Conservation (phyloP, 2,113 vertebrate genomes). For the Piliocolobus tephrosceles region DNA sequence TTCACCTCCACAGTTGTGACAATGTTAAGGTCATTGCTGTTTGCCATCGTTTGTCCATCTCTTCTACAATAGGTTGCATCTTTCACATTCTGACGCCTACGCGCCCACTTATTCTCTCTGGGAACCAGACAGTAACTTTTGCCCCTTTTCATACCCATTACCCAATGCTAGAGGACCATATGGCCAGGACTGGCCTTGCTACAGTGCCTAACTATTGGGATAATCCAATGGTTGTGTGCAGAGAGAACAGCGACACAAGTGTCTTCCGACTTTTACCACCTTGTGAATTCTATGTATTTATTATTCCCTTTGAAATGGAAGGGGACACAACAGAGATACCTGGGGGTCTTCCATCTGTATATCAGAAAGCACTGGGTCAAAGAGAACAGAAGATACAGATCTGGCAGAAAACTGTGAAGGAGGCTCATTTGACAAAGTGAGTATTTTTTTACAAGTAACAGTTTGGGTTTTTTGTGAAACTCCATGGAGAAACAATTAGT, state of each 20-base stretch:
- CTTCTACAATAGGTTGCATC: conserved; percentile 87
- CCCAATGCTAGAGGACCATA: conserved; percentile 96
- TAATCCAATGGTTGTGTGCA: conserved; percentile 89
- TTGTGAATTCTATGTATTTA: conserved; percentile 88
- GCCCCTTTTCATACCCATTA: conserved; percentile 96
- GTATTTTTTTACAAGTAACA: conserved; percentile 68
- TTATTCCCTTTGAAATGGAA: conserved; percentile 95
- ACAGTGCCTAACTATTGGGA: conserved; percentile 96
- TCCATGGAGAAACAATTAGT: not conserved
- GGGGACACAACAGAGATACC: conserved; percentile 96
- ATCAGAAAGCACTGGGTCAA: conserved; percentile 87
- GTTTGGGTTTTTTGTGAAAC: not conserved
- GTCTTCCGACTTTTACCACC: conserved; percentile 90
- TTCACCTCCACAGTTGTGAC: conserved; percentile 94
- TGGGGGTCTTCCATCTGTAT: conserved; percentile 88
- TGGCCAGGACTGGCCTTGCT: conserved; percentile 94
- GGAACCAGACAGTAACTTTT: conserved; percentile 90
- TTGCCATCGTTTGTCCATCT: conserved; percentile 88
- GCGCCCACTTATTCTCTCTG: conserved; percentile 91
- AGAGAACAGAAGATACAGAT: conserved; percentile 89
- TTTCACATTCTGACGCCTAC: conserved; percentile 92
- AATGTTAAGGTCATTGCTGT: conserved; percentile 89
- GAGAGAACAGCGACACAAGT: conserved; percentile 79
- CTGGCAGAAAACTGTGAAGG: conserved; percentile 94
- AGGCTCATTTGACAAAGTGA: conserved; percentile 92